Percentiles rank a stretch among this genome's conserved stretches.
Evolutionary conservation across 2,113 vertebrate species (phyloP).

Genomic region (Agapornis roseicollis): DNA sequence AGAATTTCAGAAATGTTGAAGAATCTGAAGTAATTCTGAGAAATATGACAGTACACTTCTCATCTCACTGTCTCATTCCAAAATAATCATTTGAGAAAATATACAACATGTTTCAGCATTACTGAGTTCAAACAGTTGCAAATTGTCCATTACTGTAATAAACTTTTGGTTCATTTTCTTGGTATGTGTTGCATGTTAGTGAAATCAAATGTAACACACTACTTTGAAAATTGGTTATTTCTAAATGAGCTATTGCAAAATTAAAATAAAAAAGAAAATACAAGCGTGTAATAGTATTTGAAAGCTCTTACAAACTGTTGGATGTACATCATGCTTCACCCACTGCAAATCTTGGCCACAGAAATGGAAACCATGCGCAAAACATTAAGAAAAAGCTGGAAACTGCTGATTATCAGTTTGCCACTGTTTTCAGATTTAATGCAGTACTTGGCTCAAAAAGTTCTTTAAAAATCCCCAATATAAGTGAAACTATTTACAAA

Average conservation of each 20-base stretch:
- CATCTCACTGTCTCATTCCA: not conserved
- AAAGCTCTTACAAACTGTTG: constrained; percentile 30
- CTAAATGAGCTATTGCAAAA: constrained; percentile 42
- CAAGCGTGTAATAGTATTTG: constrained; percentile 34
- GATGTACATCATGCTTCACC: constrained; percentile 50
- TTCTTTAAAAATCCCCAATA: constrained; percentile 72
- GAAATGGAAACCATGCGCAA: constrained; percentile 61
- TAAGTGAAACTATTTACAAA: constrained; percentile 82
- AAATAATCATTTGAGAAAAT: not conserved
- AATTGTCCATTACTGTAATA: not conserved
- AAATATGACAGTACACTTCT: not conserved
- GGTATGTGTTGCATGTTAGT: not conserved
- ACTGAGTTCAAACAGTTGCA: constrained; percentile 19
- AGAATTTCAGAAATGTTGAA: not conserved
- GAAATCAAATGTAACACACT: constrained; percentile 6
- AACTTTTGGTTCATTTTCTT: not conserved
- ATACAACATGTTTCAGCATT: constrained; percentile 18
- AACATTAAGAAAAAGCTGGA: constrained; percentile 59
- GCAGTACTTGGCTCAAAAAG: constrained; percentile 73
- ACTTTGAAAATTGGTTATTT: constrained; percentile 53
- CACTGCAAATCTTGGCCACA: constrained; percentile 59
- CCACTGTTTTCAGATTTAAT: constrained; percentile 80
- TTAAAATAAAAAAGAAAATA: not conserved
- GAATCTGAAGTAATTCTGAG: not conserved
- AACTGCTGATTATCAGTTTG: constrained; percentile 69